A percentile compares a stretch with the other conserved stretches of the same genome.
Evolutionary conservation across 2,888 invertebrate species (phyloP).

Genomic region (Phlogophora meticulosa): DNA sequence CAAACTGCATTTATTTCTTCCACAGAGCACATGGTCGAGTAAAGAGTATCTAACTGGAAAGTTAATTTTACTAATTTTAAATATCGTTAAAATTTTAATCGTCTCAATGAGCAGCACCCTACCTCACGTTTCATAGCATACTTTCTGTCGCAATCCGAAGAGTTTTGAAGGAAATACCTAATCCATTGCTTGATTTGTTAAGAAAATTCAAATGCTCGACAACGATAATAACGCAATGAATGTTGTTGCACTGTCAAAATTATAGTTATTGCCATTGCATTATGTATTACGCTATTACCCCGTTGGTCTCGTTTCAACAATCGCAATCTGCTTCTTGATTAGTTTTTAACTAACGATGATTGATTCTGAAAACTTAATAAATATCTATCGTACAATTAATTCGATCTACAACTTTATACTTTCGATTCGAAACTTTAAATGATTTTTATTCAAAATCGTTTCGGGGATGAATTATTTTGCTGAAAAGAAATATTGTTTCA

Average conservation of each 20-base stretch:
- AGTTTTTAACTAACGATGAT: conserved; percentile 32
- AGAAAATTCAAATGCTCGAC: no score
- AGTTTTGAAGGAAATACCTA: no score
- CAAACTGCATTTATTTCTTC: conserved; percentile 45
- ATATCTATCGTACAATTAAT: conserved; percentile 4
- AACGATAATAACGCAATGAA: no score
- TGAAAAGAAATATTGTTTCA: no score
- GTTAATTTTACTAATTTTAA: conserved; percentile 42
- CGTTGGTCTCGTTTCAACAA: conserved; percentile 41
- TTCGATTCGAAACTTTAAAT: conserved; percentile 3
- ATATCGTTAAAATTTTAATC: conserved; percentile 34
- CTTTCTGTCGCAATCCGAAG: no score
- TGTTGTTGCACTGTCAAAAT: no score
- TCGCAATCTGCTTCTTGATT: conserved; percentile 28
- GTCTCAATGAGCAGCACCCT: conserved; percentile 2
- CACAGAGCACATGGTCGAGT: conserved; percentile 89
- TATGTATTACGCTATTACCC: no score
- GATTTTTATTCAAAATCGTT: no score
- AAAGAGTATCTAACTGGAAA: conserved; percentile 62
- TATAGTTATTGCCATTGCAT: no score
- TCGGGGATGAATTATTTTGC: no score
- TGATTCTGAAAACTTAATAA: conserved; percentile 22
- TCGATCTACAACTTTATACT: conserved; percentile 3
- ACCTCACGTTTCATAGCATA: no score
- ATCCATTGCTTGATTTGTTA: no score